Evolutionary conservation across 1,140 invertebrate genomes (phyloP), one percentile per base, ranked within the genome.

Genomic region (Chrysoperla carnea): DNA sequence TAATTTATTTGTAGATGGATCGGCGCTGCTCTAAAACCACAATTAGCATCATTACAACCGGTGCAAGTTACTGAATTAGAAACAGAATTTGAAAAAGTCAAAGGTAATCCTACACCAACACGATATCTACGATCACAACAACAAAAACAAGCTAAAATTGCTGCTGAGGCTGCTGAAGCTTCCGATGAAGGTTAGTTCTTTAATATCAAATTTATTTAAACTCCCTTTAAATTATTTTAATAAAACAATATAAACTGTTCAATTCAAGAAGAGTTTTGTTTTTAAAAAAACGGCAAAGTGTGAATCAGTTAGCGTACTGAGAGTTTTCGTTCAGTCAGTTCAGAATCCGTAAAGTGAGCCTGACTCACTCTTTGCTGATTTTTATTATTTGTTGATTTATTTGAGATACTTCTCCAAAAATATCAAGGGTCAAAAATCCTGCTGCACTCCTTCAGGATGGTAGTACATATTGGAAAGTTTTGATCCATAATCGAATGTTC

Each of bases 41-140:
- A 94, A 52, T 72, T 96, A 39, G 72, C 76, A 13, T 73, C 75
- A 41, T 64, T 97, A 7, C 93, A 96, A 59, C 83, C 90, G 8
- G 78, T 95, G 2, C 83, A 92, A 58, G 63, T 94, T 13, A 72
- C 83, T 41, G 92, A 96, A 62, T 57, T 98, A 7, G 81, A 94
- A 52, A 71, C 76, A 11, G 87, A 94, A 57, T 96, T 97, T 67
- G 73, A 75, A 44, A 84, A 87, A 54, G 52, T 83, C 1, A 69
- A 69, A 35, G 70, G 74, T 6, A 87, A 82, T 51, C 75, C 78
- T 1, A 58, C 70, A 35, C 87, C 88, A 27, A 73, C 68, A 7
- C 69, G 92, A 40, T 93, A 84, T 56, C 63, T 97, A 13, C 69
- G 83, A 40, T 96, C 92, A 1, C 88, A 97, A 55, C 89, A 94